Evolutionary conservation across 2,888 invertebrate genomes (phyloP).

Genomic region (Perizoma flavofasciatum): DNA sequence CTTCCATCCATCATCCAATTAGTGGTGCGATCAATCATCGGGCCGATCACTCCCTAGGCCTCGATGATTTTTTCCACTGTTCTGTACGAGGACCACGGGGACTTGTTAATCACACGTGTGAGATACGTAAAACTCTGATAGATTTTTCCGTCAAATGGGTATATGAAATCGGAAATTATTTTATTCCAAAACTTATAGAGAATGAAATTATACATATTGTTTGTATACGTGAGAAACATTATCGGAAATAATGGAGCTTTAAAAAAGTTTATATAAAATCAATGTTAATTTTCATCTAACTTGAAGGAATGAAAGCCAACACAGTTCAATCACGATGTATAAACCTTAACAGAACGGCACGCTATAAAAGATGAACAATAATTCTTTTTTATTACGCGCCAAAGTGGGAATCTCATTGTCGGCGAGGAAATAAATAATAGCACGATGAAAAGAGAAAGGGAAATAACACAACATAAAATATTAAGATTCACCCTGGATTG

Average conservation of each 20-base stretch:
- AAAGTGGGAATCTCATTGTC: slow-evolving; percentile 84
- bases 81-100: slow-evolving; percentile 62
- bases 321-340: slow-evolving; percentile 72
- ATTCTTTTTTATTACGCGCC: slow-evolving; percentile 83
- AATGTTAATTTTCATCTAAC: no score
- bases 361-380: slow-evolving; percentile 82
- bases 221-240: no score
- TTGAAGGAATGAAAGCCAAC: slow-evolving; percentile 46
- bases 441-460: slow-evolving; percentile 79
- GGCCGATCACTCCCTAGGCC: slow-evolving; percentile 77
- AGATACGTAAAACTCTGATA: slow-evolving; percentile 53
- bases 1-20: slow-evolving; percentile 91
- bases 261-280: no score
- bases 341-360: slow-evolving; percentile 76
- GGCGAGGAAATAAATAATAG: slow-evolving; percentile 82
- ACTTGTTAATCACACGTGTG: slow-evolving; percentile 76
- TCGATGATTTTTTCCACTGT: slow-evolving; percentile 76
- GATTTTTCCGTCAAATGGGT: slow-evolving; percentile 27
- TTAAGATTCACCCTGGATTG: slow-evolving; percentile 83
- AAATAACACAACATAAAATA: slow-evolving; percentile 84
- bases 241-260: no score
- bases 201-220: no score
- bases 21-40: slow-evolving; percentile 89
- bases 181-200: no score
- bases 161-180: neutral